A percentile compares a stretch with the other conserved stretches of the same genome.
Conservation (phyloP, 2,113 vertebrate genomes). For the Dicerorhinus sumatrensis region DNA sequence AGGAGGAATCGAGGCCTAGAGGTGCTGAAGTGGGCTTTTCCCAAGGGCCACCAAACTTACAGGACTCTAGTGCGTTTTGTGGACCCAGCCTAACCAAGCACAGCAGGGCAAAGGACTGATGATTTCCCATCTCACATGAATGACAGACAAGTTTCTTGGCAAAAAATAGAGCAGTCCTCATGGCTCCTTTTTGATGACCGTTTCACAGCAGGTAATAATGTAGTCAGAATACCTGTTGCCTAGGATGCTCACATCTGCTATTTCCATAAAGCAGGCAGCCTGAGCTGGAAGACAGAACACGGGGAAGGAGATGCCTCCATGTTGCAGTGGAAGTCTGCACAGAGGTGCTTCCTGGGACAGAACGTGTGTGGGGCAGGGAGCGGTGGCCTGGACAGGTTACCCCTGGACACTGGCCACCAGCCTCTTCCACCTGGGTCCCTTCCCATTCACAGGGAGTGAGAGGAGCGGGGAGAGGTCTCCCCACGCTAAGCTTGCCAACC, state of each 20-base stretch:
- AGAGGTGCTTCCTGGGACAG: not conserved
- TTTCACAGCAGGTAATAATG: not conserved
- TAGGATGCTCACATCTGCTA: not conserved
- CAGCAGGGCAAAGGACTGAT: not conserved
- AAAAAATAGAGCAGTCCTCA: not conserved
- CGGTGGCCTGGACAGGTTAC: not conserved
- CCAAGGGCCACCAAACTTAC: not conserved
- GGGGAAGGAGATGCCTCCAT: no score
- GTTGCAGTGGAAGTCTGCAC: accelerated
- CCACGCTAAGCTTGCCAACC: not conserved
- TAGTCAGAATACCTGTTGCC: not conserved
- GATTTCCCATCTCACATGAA: not conserved
- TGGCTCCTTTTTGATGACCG: not conserved
- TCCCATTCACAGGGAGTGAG: not conserved
- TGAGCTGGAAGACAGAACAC: not conserved
- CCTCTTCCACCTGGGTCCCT: not conserved
- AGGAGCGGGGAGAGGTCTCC: not conserved
- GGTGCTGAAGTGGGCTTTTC: not conserved
- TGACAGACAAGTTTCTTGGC: not conserved
- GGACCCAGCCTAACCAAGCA: not conserved
- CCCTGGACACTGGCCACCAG: not conserved
- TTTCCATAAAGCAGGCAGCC: not conserved
- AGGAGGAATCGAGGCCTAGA: not conserved
- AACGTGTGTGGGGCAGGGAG: not conserved
- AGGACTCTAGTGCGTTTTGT: not conserved